Conservation (phyloP, 2,113 vertebrate genomes). For the Clarias gariepinus region DNA sequence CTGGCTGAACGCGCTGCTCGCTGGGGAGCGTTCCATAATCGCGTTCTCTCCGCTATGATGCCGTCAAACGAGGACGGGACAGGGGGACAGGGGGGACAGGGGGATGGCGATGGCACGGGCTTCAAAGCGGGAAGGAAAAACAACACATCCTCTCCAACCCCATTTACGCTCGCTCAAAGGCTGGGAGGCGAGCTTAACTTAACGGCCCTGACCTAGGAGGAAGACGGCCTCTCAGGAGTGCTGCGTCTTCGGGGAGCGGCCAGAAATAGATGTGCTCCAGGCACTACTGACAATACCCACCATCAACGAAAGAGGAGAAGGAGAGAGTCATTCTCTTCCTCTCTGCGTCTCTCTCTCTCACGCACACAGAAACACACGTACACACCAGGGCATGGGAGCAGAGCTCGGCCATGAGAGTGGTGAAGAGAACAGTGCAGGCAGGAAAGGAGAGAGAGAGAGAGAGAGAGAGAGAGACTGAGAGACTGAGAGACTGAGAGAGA, state of each 20-base stretch:
- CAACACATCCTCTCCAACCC: constrained; percentile 15
- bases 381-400: constrained; percentile 29
- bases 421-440: constrained; percentile 37
- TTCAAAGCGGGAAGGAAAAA: constrained; percentile 5
- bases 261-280: constrained; percentile 75
- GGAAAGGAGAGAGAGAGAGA: constrained; percentile 36
- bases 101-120: not conserved
- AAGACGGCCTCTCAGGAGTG: constrained; percentile 55
- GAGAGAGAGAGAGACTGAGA: constrained; percentile 35
- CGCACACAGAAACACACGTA: constrained; percentile 33
- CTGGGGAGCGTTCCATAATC: constrained; percentile 51
- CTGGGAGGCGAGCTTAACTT: constrained; percentile 36
- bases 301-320: constrained; percentile 32
- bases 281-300: constrained; percentile 60
- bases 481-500: constrained; percentile 41
- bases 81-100: not conserved
- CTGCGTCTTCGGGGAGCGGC: constrained; percentile 64
- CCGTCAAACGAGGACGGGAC: constrained; percentile 51
- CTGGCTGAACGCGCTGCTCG: constrained; percentile 34
- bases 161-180: constrained; percentile 30
- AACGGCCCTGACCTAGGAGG: constrained; percentile 51
- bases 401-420: constrained; percentile 31
- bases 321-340: constrained; percentile 29
- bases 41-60: constrained; percentile 46
- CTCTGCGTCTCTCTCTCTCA: constrained; percentile 16